Evolutionary conservation across 2,888 invertebrate genomes (phyloP), one percentile per base, ranked within the genome.

Genomic region (Elegia similella): DNA sequence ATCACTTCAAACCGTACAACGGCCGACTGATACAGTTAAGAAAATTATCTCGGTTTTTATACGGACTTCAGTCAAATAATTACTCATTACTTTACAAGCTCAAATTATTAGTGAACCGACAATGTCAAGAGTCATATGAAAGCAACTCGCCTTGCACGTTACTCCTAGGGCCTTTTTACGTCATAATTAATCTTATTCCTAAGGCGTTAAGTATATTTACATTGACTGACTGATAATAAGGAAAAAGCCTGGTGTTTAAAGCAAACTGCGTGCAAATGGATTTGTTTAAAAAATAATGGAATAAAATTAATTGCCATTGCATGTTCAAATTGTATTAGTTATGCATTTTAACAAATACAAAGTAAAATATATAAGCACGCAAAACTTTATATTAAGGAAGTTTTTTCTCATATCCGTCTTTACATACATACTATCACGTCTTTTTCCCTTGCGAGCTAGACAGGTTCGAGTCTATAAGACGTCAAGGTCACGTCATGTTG

Each of bases 121-220:
- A 87, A 86, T 86, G 85, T 86, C 84, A 86, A 80, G 78, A 78
- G 81, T 81, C 77, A 84, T 56, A 78, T 80, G 86, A 87, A 87
- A 86, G 86, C 83, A 75, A 76, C 65, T 78, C 72, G 73, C 88
- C 86, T 86, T 82, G 82, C 68, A 68, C 68, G 43, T 72, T 82
- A 81, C 67, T 69, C 68, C 52, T 72, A 70, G 70, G 73, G 70
- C 66, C 64, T 23, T 69, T 80, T 73, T 78, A 75, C 71, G 64
- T 67, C 67, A 65, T 69, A 61, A 63, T 63, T 65, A 64, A 67
- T 63, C 61, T 63, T 64, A 69, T 76, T 80, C 78, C 79, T 77
- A 75, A 72, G 55, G 42, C 48, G 59, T 46, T 57, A 54, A 34
- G 48, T 16, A 44, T 34, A 17, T 46, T 44, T 46, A 55, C 38